These are phyloP conservation scores for Diglossa cyanea DNA, from an alignment of 2,797 vertebrate genomes.

Conservation along the genomic window DNA sequence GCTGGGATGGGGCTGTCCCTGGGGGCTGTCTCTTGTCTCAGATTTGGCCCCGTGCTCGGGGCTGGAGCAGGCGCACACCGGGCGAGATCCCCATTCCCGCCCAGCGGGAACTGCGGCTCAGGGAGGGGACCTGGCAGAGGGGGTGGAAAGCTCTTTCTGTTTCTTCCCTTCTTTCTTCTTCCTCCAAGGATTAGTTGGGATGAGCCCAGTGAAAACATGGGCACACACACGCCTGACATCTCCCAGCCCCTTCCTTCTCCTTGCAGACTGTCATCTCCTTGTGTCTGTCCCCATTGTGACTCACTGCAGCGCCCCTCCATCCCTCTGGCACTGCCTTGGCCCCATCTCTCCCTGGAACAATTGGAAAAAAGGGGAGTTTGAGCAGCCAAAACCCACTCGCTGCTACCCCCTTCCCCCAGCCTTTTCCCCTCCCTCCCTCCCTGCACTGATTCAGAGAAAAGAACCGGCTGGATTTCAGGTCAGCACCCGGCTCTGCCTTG, in stretches of 20 bases:
- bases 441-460: conserved; percentile 3
- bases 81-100: background rate
- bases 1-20: background rate
- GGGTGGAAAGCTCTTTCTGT: background rate
- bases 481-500: background rate
- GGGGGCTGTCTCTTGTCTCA: background rate
- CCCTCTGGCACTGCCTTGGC: background rate
- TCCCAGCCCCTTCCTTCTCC: background rate
- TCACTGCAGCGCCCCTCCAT: background rate
- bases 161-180: background rate
- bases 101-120: background rate
- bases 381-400: background rate
- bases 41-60: fast-evolving
- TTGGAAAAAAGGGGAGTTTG: background rate
- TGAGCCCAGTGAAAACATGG: background rate
- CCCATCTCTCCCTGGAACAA: fast-evolving
- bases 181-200: background rate
- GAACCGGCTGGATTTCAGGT: background rate
- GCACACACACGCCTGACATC: fast-evolving
- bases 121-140: background rate
- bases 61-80: background rate
- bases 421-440: background rate
- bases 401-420: background rate
- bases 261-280: background rate
- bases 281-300: background rate